Percentiles rank a stretch among this genome's conserved stretches.
These are phyloP conservation scores for Hypanus sabinus DNA, from an alignment of 2,113 vertebrate genomes.

Conservation along the genomic window DNA sequence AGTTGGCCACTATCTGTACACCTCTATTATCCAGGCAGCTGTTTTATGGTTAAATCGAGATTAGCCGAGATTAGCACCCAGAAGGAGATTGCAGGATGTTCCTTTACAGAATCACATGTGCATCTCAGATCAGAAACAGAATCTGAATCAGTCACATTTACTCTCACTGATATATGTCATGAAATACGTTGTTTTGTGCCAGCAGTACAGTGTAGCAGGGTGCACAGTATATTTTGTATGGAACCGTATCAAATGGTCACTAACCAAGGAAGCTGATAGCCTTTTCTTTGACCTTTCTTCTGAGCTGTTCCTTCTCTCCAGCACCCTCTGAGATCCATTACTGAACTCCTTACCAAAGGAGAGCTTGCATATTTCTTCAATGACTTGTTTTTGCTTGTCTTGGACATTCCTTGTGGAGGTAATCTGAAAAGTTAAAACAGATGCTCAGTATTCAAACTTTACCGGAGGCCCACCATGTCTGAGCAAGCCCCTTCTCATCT, in stretches of 20 bases:
- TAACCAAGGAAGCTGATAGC: slow-evolving; percentile 55
- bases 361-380: slow-evolving; percentile 80
- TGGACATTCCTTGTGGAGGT: slow-evolving; percentile 71
- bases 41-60: no score
- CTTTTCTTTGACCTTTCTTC: slow-evolving; percentile 73
- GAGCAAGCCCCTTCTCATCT: background rate
- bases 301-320: slow-evolving; percentile 89
- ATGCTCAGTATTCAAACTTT: background rate
- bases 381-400: slow-evolving; percentile 71
- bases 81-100: background rate
- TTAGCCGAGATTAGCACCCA: background rate
- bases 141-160: no score
- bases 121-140: no score
- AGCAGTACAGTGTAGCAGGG: no score
- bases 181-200: no score
- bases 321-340: slow-evolving; percentile 62
- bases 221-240: background rate
- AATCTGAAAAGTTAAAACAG: slow-evolving; percentile 52
- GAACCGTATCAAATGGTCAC: slow-evolving; percentile 39
- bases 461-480: background rate
- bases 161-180: no score
- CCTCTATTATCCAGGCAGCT: no score
- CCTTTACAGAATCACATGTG: background rate
- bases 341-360: slow-evolving; percentile 79
- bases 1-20: no score